phyloP scores from a whole-genome alignment of 92 coral and sea anemone species.

The Diadumene lineata region DNA sequence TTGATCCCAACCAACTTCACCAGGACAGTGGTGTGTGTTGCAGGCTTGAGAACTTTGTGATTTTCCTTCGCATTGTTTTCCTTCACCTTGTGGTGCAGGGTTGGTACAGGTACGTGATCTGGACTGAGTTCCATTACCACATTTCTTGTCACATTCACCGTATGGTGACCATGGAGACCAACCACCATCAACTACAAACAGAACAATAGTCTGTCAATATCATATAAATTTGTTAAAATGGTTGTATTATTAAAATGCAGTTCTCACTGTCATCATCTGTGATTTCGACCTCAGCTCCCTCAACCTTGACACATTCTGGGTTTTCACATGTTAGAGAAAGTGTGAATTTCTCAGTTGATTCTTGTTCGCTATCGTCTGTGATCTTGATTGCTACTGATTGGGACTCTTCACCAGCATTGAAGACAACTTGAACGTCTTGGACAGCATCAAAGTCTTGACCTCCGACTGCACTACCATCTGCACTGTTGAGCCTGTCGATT shows the following conservation, averaged over 20 bases:
- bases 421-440: neutral
- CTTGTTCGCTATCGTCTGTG: neutral
- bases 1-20: constrained; percentile 26
- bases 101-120: constrained; percentile 43
- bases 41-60: neutral
- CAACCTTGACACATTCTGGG: constrained; percentile 3
- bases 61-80: neutral
- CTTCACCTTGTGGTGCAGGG: constrained; percentile 25
- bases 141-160: constrained; percentile 30
- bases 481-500: neutral
- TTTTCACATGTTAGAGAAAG: neutral
- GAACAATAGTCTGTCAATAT: neutral
- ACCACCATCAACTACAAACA: constrained; percentile 15
- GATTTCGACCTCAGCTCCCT: neutral
- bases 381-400: constrained; percentile 2
- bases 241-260: neutral
- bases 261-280: constrained; percentile 1
- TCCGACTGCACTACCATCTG: neutral
- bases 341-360: neutral
- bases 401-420: neutral
- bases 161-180: constrained; percentile 48
- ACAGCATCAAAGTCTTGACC: constrained; percentile 8
- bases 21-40: constrained; percentile 8
- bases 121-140: constrained; percentile 50
- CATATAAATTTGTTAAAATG: neutral